Conservation (phyloP, 2,888 invertebrate genomes). For the Parnassius apollo region DNA sequence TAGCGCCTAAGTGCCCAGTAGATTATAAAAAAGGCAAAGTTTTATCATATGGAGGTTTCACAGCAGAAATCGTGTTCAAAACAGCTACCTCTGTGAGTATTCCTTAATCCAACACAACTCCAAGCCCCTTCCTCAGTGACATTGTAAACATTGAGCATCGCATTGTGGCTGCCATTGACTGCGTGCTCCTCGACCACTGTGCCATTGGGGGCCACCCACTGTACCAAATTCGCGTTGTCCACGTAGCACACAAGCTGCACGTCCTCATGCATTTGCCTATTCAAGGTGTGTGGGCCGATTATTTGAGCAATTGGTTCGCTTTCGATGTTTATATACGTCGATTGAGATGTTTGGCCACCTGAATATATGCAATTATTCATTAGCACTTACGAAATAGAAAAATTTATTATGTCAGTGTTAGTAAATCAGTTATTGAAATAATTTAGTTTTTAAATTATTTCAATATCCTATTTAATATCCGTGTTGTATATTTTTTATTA, state of each 20-base stretch:
- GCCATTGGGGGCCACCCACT: conserved; percentile 50
- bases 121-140: conserved; percentile 51
- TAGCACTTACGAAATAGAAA: too few species aligned
- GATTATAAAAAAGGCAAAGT: too few species aligned
- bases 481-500: too few species aligned
- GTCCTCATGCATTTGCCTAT: conserved; percentile 37
- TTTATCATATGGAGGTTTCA: too few species aligned
- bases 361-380: conserved; percentile 21
- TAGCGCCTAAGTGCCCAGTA: too few species aligned
- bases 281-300: conserved; percentile 53
- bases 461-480: too few species aligned
- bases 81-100: conserved; percentile 45
- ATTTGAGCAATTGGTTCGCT: conserved; percentile 56
- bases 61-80: too few species aligned
- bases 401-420: too few species aligned
- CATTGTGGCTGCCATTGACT: conserved; percentile 40
- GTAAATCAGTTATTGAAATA: too few species aligned
- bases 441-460: too few species aligned
- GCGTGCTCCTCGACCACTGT: conserved; percentile 34
- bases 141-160: conserved; percentile 47
- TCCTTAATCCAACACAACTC: conserved; percentile 53
- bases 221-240: conserved; percentile 46
- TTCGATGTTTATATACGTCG: conserved; percentile 45
- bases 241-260: conserved; percentile 54
- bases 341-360: conserved; percentile 58